Evolutionary conservation across 1,140 invertebrate species (phyloP), one percentile per base, ranked within the genome.

Genomic region (Cataglyphis hispanica): DNA sequence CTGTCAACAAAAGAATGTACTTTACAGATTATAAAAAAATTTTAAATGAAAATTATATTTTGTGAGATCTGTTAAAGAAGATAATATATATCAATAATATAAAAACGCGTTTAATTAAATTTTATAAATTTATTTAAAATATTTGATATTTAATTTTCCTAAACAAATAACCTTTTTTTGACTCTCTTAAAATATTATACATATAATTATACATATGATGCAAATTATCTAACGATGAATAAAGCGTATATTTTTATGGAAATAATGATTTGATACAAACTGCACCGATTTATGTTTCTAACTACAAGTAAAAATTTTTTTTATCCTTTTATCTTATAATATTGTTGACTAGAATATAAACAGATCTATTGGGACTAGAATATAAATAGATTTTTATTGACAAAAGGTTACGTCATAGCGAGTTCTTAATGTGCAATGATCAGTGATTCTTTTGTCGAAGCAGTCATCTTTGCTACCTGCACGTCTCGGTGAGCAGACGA

Each of bases 401-500:
- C 40, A 31, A 16, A 61, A 16, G 6, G 19, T 63, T 56, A 53
- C 13, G 31, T 72, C 34, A 64, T 11, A 56, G 25, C n/a, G 46
- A 60, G 37, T 46, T 60, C 11, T 58, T n/a, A 2, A 60, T 27
- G 5, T 19, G 34, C 10, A 60, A 60, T 34, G 27, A 50, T 70
- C 16, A 16, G 46, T 31, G 22, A 72, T 56, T 69, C 37, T 61
- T 61, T 74, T 22, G n/a, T 53, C 37, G 5, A 27, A 13, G 19
- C 69, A 31, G n/a, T 74, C 0, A 5, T 37, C 37, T 83, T 40
- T 50, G 66, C 11, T 22, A 83, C 67, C 78, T 83, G 56, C 7
- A 13, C 5, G 22, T 56, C 53, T 58, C 19, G 31, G 16, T 8
- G 64, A 40, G 40, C 37, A 83, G 70, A 72, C 60, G 34, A 40